These are phyloP conservation scores for Hippopotamus amphibius DNA, from an alignment of 2,113 vertebrate species.

Conservation along the genomic window DNA sequence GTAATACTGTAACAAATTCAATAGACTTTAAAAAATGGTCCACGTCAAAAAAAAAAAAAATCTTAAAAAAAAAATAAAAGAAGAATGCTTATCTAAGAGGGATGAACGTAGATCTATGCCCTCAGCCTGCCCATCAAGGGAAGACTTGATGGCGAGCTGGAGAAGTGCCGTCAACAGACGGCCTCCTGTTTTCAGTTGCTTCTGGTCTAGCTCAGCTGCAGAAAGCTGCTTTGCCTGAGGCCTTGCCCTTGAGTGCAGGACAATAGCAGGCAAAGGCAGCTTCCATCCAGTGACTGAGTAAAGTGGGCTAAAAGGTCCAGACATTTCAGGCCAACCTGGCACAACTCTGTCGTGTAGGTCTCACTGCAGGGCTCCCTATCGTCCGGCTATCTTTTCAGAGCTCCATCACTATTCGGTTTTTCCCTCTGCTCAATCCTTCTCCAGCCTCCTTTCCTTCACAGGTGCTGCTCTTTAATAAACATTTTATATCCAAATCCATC, in stretches of 20 bases:
- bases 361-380: not conserved
- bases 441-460: not conserved
- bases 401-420: rapidly evolving
- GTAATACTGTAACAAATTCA: too few relatives aligned
- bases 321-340: rapidly evolving
- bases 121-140: rapidly evolving
- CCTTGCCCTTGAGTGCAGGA: not conserved
- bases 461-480: slow-evolving; percentile 23
- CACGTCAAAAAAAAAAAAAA: too few relatives aligned
- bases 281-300: not conserved
- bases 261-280: rapidly evolving
- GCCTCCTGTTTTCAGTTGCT: not conserved
- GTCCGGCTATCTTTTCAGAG: not conserved
- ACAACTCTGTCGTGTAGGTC: rapidly evolving
- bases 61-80: too few relatives aligned
- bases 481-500: not conserved
- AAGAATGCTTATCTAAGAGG: not conserved
- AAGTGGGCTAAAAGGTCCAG: not conserved
- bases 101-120: rapidly evolving
- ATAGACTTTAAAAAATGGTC: too few relatives aligned
- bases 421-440: not conserved
- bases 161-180: rapidly evolving
- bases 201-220: not conserved
- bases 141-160: rapidly evolving
- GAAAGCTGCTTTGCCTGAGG: not conserved